Evolutionary conservation across 1,140 invertebrate species (phyloP), one percentile per base, ranked within the genome.

Genomic region (Parasteatoda tepidariorum): DNA sequence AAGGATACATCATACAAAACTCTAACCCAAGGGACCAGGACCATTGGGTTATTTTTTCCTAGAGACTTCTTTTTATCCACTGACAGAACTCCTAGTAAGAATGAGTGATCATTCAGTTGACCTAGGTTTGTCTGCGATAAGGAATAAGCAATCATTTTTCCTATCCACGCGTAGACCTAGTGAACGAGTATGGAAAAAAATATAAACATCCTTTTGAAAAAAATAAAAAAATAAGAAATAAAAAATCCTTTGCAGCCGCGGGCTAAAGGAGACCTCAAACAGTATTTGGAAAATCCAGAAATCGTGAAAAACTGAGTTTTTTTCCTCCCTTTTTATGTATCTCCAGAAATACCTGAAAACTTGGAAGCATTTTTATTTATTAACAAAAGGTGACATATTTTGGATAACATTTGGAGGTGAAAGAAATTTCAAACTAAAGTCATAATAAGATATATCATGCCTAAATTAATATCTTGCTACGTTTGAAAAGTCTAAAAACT

Each of bases 121-220:
- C 74, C 74, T 61, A 31, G 57, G 59, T 48, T 34, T 64, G 74
- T 30, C 33, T 41, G 24, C 41, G 74, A 76, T 76, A 62, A 26
- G 64, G 54, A 68, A 79, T 79, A 68, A 79, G 76, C 62, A 79
- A 79, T 68, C 76, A 79, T 79, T 79, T 79, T 68, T 38, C 34
- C 28, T 30, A 38, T 61, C 34, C 38, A 24, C n/a, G 3, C 13
- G 13, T 13, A 41, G 34, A 24, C 24, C 54, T 59, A 22, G 18
- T 34, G 66, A 26, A 28, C 54, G 26, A 33, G 48, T 38, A 7
- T 31, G 33, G 48, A 61, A 61, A 55, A 41, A 55, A 57, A 61
- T 38, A 75, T 48, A 75, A 38, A 61, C 54, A 41, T 26, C 31
- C 30, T 24, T 57, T 31, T 22, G 48, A 61, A 74, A 74, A n/a